Evolutionary conservation across 2,113 vertebrate species (phyloP), one percentile per base, ranked within the genome.

Genomic region (Pholis gunnellus): DNA sequence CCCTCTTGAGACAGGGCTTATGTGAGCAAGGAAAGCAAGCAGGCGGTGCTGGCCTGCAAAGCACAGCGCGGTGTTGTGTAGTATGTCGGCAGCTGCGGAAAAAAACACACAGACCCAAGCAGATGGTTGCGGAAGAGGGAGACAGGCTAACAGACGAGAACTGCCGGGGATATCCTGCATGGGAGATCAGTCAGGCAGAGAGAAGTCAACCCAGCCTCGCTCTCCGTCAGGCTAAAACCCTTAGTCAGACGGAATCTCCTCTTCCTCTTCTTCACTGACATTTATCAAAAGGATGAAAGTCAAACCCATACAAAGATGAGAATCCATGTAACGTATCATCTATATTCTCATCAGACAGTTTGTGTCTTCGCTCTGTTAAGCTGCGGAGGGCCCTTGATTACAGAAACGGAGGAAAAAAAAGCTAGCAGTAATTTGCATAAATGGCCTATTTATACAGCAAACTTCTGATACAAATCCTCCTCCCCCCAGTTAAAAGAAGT

Each of bases 1-100:
- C 85, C 89, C 93, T 94, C 94, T 83, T 90, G 93, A 93, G 92
- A 94, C 87, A 9, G 70, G 79, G 89, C 90, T 93, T 92, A 94
- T 64, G 88, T 92, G 90, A 93, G 91, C 87, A 40, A 79, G 67
- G 87, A 71, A 84, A 64, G 82, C 87, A 88, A 82, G 83, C 81
- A 83, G 73, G 75, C 87, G 75, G 79, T 46, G 64, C 82, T 91
- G 90, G 91, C 91, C 85, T 90, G 89, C 84, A 91, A 89, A 92
- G 84, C 87, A 84, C 50, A 80, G 81, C 78, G 57, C 72, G 10
- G 79, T 81, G 82, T 71, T 87, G 90, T 87, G 84, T 88, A 88
- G 88, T 84, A 75, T 86, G 88, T 88, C 90, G 91, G 91, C 91
- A 91, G 90, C 90, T 89, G 91, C 61, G 11, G 83, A 78, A 90